A percentile compares a stretch with the other conserved stretches of the same genome.
phyloP scores from a whole-genome alignment of 92 coral and sea anemone genomes.

The Porites lobata region DNA sequence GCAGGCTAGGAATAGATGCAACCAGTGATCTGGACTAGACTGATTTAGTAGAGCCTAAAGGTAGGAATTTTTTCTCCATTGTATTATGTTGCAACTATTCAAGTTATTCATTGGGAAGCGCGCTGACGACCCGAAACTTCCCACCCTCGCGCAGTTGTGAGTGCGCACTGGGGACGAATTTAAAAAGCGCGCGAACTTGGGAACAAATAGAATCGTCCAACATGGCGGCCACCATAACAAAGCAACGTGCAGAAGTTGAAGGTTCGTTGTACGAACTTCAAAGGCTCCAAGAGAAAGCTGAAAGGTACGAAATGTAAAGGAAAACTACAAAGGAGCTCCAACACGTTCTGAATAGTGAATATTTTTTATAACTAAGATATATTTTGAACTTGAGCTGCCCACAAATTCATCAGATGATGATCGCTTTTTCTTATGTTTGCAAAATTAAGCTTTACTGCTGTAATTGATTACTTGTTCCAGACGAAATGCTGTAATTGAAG shows the following conservation, averaged over 20 bases:
- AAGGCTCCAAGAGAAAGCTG: constrained; percentile 69
- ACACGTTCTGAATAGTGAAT: neutral
- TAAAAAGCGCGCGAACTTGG: constrained; percentile 20
- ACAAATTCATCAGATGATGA: too few relatives aligned
- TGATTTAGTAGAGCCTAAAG: too few relatives aligned
- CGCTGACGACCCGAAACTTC: too few relatives aligned
- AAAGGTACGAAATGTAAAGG: constrained; percentile 33
- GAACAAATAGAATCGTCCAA: constrained; percentile 20
- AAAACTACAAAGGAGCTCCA: neutral
- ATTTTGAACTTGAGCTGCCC: too few relatives aligned
- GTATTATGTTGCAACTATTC: too few relatives aligned
- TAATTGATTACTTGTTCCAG: neutral
- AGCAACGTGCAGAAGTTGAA: neutral
- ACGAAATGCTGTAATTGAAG: constrained; percentile 15
- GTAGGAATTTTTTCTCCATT: too few relatives aligned
- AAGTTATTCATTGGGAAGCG: too few relatives aligned
- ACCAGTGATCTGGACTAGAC: too few relatives aligned
- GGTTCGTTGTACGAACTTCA: constrained; percentile 62
- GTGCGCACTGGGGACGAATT: neutral
- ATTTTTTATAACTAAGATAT: too few relatives aligned
- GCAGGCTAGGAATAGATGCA: too few relatives aligned
- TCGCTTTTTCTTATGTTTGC: too few relatives aligned
- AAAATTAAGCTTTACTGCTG: neutral
- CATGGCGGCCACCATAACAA: constrained; percentile 53
- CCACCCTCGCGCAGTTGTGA: too few relatives aligned